A percentile compares a stretch with the other conserved stretches of the same genome.
These are phyloP conservation scores for Scylla paramamosain DNA, from an alignment of 1,140 invertebrate species.

Conservation along the genomic window DNA sequence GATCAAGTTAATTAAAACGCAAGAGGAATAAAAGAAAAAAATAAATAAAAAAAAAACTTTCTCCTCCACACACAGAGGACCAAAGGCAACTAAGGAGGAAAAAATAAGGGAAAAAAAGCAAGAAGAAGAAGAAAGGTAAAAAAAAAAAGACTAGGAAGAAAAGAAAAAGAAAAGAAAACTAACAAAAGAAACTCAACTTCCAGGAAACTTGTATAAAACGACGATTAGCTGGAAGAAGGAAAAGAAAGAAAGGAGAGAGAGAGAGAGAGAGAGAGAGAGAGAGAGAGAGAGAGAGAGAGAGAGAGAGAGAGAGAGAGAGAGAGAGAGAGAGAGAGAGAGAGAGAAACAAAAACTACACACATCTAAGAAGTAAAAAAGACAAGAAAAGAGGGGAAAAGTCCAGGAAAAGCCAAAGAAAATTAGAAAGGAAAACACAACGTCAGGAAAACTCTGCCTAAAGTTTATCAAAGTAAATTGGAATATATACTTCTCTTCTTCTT, in stretches of 20 bases:
- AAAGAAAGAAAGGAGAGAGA: neutral
- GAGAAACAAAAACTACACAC: neutral
- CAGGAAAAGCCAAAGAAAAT: neutral
- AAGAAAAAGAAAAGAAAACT: neutral
- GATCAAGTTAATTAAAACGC: neutral
- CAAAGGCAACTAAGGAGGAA: too few species aligned
- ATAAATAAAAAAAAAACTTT: neutral
- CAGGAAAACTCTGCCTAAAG: too few species aligned
- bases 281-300: neutral
- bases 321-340: neutral
- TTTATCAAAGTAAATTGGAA: too few species aligned
- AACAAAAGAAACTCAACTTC: neutral
- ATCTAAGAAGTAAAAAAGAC: neutral
- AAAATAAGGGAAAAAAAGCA: neutral
- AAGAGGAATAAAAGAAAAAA: neutral
- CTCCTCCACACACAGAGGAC: too few species aligned
- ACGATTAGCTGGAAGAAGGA: neutral
- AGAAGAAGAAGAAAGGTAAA: neutral
- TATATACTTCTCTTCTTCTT: too few species aligned
- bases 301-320: neutral
- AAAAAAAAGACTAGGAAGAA: neutral
- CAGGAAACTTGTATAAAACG: neutral
- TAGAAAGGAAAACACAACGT: neutral
- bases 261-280: neutral
- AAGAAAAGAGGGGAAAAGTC: neutral